Conservation (phyloP, 2,888 invertebrate species). For the Cantharis rustica region DNA sequence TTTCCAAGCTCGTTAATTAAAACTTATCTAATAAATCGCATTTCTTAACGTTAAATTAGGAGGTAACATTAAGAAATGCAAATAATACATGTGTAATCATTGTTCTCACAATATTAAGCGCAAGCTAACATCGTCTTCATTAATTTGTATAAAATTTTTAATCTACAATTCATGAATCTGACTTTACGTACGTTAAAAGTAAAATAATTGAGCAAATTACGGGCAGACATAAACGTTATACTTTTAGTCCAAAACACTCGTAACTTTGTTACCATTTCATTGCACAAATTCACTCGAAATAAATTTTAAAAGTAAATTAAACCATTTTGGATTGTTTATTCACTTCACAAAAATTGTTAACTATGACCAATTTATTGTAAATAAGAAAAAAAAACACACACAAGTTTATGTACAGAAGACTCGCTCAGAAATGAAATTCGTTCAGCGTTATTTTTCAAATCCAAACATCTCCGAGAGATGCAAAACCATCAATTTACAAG, state of each 20-base stretch:
- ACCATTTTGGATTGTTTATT: not conserved
- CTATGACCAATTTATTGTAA: not conserved
- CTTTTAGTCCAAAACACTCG: not conserved
- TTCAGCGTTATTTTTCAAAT: not conserved
- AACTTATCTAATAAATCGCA: not conserved
- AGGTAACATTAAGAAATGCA: not conserved
- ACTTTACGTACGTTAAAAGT: conserved; percentile 17
- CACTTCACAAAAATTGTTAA: not conserved
- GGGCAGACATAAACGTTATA: not conserved
- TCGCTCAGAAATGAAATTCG: not conserved
- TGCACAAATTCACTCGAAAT: not conserved
- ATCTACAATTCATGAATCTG: conserved; percentile 15
- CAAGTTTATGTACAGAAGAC: not conserved
- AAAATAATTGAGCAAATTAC: conserved; percentile 17
- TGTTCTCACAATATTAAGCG: not conserved
- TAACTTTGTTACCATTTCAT: not conserved
- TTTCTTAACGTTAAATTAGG: not conserved
- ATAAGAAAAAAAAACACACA: not conserved
- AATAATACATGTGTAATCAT: not conserved
- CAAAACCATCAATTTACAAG: not conserved
- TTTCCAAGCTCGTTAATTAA: not conserved
- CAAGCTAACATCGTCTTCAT: conserved; percentile 1
- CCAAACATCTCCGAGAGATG: not conserved
- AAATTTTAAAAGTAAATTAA: not conserved
- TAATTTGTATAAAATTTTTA: not conserved